Percentiles rank a stretch among this genome's conserved stretches.
These are phyloP conservation scores for Piprites chloris DNA, from an alignment of 2,113 vertebrate genomes.

Conservation along the genomic window DNA sequence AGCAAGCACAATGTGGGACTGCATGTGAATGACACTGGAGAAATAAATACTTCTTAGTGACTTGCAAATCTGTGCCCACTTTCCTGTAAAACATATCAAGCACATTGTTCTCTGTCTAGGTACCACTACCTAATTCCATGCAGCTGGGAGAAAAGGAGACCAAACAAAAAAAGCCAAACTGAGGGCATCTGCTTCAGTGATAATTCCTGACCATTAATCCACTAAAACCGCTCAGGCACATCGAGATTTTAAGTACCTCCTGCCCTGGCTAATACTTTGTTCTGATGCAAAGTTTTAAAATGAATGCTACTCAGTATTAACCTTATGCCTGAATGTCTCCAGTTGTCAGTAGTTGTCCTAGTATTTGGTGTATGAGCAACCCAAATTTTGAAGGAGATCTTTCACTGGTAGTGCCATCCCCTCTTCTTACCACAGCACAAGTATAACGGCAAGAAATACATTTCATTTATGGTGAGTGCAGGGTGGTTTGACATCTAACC, in stretches of 20 bases:
- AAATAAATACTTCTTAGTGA: neutral
- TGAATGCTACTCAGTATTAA: neutral
- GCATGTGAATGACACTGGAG: neutral
- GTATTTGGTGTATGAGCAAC: neutral
- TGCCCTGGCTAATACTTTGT: neutral
- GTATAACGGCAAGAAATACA: neutral
- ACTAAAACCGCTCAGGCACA: neutral
- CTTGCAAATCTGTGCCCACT: neutral
- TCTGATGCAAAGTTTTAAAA: neutral
- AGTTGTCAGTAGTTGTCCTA: neutral
- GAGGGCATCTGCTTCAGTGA: constrained; percentile 5
- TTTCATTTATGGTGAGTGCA: rapidly evolving
- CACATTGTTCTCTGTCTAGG: neutral
- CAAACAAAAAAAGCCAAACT: constrained; percentile 16
- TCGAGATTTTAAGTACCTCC: neutral
- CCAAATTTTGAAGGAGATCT: neutral
- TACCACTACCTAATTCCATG: constrained; percentile 10
- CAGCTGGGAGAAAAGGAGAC: constrained; percentile 8
- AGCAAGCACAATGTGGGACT: neutral
- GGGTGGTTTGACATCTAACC: neutral
- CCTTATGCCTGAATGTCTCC: neutral
- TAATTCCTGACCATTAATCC: constrained; percentile 1
- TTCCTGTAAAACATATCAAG: neutral
- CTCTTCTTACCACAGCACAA: neutral
- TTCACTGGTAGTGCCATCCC: neutral